A percentile compares a stretch with the other conserved stretches of the same genome.
These are phyloP conservation scores for Thymallus thymallus DNA, from an alignment of 2,113 vertebrate species.

Conservation along the genomic window DNA sequence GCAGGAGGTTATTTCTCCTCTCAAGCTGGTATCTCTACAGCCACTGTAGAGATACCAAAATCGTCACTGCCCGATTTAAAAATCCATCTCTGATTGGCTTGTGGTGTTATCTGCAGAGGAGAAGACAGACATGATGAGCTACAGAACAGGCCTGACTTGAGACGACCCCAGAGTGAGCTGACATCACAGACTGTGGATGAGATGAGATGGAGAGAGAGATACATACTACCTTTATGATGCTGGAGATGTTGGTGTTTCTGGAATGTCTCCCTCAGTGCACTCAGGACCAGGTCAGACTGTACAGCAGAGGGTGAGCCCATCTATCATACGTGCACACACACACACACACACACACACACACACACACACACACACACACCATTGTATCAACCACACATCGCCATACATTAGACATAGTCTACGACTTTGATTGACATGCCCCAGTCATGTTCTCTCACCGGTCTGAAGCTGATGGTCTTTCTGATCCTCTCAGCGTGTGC, in stretches of 20 bases:
- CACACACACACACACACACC: too few relatives aligned
- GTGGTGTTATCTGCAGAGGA: neutral
- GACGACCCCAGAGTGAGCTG: neutral
- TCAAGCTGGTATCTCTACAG: neutral
- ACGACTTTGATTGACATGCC: too few relatives aligned
- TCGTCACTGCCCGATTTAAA: neutral
- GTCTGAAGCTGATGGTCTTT: conserved; percentile 34
- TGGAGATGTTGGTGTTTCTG: conserved; percentile 8
- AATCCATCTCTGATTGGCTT: neutral
- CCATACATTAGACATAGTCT: neutral
- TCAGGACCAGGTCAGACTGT: conserved; percentile 23
- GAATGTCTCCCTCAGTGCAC: conserved; percentile 29
- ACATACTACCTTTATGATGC: neutral
- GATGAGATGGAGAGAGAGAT: neutral
- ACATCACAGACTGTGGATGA: neutral
- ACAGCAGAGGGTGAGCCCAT: conserved; percentile 3
- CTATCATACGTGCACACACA: conserved; percentile 26
- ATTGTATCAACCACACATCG: neutral
- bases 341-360: too few relatives aligned
- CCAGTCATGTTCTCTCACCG: conserved; percentile 29
- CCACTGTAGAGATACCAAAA: too few relatives aligned
- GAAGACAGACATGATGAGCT: neutral
- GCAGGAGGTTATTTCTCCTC: neutral
- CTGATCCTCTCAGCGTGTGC: neutral
- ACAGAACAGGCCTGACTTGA: neutral